Evolutionary conservation across 2,888 invertebrate species (phyloP), one percentile per base, ranked within the genome.

Genomic region (Agrenia bidenticulata): DNA sequence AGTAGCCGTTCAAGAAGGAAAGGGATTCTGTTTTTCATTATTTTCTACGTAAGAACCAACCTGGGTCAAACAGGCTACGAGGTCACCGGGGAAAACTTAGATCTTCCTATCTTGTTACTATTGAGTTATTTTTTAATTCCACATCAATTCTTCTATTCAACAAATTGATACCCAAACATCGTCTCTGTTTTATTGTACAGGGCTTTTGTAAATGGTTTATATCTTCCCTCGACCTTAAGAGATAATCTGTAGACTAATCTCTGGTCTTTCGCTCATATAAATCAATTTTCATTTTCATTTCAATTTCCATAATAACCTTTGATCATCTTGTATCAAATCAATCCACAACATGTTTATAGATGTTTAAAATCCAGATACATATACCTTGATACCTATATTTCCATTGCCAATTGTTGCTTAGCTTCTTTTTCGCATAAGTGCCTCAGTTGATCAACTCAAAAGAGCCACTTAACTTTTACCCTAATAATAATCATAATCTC

Each of bases 1-100:
- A 19, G 45, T 11, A 45, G 45, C 45, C 15, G 4, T 45, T 19
- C n/a, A n/a, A 45, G 19, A n/a, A 45, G 45, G 45, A 19, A 45
- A 45, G 45, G 45, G 2, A 45, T 45, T 45, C 15, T 5, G 19
- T 45, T 9, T 45, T 45, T 45, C 5, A 15, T 45, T 45, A 17
- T 45, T 45, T 32, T 17, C 15, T 5, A 45, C 4, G 54, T 50
- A 19, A 42, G 9, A 61, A 54, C 61, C 27, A 27, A 50, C 53
- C 53, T 57, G 65, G 71, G 71, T 72, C 71, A 72, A 69, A 56
- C 71, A 67, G 69, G 69, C 71, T 67, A 69, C 59, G 64, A 69
- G 71, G 71, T 71, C 71, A 68, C 64, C 64, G 68, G 68, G 68
- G 64, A 68, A 71, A 69, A 17, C 45, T 45, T 45, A 39, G 9